phyloP scores from a whole-genome alignment of 2,888 invertebrate genomes.

The Caenorhabditis becei region DNA sequence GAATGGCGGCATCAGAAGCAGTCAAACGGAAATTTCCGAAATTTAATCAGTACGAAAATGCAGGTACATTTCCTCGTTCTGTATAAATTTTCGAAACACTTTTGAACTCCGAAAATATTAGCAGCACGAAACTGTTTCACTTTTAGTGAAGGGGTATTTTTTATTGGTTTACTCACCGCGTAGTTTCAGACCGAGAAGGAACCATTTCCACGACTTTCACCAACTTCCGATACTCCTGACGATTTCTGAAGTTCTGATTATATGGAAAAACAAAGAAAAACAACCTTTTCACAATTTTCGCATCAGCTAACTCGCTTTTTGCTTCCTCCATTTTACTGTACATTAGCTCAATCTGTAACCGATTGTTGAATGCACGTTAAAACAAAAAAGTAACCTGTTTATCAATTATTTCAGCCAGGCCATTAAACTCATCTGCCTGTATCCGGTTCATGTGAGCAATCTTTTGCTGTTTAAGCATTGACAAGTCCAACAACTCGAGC shows the following conservation, averaged over 20 bases:
- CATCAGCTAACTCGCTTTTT: slow-evolving; percentile 70
- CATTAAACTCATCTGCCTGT: slow-evolving; percentile 64
- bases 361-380: too few relatives aligned
- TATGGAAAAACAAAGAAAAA: not conserved
- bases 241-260: slow-evolving; percentile 59
- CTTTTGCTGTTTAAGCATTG: slow-evolving; percentile 69
- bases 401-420: slow-evolving; percentile 64
- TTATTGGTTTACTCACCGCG: too few relatives aligned
- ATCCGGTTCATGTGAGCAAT: slow-evolving; percentile 60
- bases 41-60: too few relatives aligned
- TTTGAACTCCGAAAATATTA: too few relatives aligned
- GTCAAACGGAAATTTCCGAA: too few relatives aligned
- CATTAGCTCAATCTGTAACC: slow-evolving; percentile 46
- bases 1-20: not conserved
- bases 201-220: slow-evolving; percentile 72
- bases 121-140: too few relatives aligned
- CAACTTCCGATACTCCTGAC: slow-evolving; percentile 77
- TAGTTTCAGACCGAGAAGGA: slow-evolving; percentile 72
- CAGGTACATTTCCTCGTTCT: too few relatives aligned
- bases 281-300: slow-evolving; percentile 65
- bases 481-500: slow-evolving; percentile 72
- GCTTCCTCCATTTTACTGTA: slow-evolving; percentile 73
- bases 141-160: too few relatives aligned
- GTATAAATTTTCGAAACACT: too few relatives aligned
- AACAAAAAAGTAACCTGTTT: slow-evolving; percentile 57